These are phyloP conservation scores for Sebastes cheni DNA, from an alignment of 2,797 vertebrate genomes.

Conservation along the genomic window DNA sequence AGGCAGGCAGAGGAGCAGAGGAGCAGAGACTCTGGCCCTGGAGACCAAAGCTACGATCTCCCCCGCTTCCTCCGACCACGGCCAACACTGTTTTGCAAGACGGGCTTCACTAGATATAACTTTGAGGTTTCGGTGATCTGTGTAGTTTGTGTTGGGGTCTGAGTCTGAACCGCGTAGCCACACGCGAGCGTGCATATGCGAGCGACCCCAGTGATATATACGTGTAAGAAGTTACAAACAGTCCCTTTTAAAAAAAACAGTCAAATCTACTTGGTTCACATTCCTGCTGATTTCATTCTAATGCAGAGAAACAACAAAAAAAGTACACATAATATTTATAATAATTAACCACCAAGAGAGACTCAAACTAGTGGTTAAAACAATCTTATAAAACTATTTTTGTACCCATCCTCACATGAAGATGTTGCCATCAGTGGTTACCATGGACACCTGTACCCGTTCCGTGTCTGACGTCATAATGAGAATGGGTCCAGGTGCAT, in stretches of 20 bases:
- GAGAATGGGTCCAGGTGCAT: neutral
- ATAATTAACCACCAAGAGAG: neutral
- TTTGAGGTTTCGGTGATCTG: no score
- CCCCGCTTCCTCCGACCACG: accelerated
- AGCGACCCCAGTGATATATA: no score
- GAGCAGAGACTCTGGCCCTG: no score
- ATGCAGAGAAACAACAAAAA: neutral
- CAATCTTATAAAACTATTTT: neutral
- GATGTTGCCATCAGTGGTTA: neutral
- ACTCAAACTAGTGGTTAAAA: neutral
- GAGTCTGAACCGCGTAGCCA: no score
- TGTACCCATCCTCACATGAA: neutral
- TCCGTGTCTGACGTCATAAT: neutral
- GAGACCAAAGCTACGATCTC: no score
- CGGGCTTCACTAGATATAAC: no score
- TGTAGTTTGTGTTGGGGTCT: no score
- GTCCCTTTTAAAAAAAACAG: neutral
- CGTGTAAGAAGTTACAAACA: no score
- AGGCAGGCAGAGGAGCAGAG: no score
- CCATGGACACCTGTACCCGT: neutral
- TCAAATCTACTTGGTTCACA: neutral
- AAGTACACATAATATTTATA: neutral
- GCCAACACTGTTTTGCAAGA: no score
- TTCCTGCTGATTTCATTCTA: neutral
- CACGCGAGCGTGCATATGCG: no score